A percentile compares a stretch with the other conserved stretches of the same genome.
Evolutionary conservation across 1,140 invertebrate genomes (phyloP).

Genomic region (Euura lappo): DNA sequence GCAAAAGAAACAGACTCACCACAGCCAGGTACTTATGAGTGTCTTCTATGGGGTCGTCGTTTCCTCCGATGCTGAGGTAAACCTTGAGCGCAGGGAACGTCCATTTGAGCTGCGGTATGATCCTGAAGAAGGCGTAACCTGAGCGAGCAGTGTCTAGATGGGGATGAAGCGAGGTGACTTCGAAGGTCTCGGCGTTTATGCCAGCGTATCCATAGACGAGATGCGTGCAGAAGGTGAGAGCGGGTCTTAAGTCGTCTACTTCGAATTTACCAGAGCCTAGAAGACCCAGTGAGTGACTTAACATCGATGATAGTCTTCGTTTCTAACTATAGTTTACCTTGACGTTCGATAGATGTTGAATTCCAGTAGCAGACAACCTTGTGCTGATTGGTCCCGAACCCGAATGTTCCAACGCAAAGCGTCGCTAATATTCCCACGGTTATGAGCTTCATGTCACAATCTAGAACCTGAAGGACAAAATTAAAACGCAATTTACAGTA

Average conservation of each 20-base stretch:
- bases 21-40: conserved; percentile 70
- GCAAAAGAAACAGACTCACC: conserved; percentile 48
- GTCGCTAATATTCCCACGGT: conserved; percentile 27
- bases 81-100: conserved; percentile 77
- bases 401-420: conserved; percentile 25
- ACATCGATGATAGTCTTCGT: too few species aligned
- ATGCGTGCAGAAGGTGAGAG: conserved; percentile 81
- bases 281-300: not conserved
- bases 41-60: conserved; percentile 69
- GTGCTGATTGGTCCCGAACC: conserved; percentile 39
- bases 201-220: conserved; percentile 86
- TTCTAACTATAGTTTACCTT: conserved; percentile 42
- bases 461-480: not conserved
- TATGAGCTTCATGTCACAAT: conserved; percentile 33
- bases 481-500: too few species aligned
- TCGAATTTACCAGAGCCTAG: conserved; percentile 80
- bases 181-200: conserved; percentile 74
- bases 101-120: conserved; percentile 73
- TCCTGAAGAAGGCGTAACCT: conserved; percentile 73
- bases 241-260: conserved; percentile 74
- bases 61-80: conserved; percentile 77
- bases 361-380: conserved; percentile 65
- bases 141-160: conserved; percentile 71
- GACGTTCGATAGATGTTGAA: conserved; percentile 55
- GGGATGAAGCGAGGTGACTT: conserved; percentile 72